Conservation (phyloP, 2,888 invertebrate species). For the Amphipoea oculea region DNA sequence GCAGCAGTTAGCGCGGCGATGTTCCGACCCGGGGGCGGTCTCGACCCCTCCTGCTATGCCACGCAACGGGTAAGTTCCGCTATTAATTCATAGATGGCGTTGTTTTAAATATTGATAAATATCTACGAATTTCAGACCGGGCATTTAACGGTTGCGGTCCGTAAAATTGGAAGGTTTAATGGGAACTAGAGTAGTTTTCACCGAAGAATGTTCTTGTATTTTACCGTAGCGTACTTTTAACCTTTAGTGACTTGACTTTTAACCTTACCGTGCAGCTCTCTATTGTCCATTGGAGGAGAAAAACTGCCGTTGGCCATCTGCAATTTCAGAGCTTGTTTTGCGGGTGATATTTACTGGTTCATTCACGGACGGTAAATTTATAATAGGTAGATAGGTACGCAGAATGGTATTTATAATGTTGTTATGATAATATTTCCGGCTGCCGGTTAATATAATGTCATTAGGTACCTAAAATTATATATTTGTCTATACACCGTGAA, state of each 20-base stretch:
- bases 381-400: background rate
- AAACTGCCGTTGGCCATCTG: conserved; percentile 6
- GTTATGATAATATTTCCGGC: conserved; percentile 29
- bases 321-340: conserved; percentile 7
- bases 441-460: conserved; percentile 1
- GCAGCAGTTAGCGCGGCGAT: conserved; percentile 93
- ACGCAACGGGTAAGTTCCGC: conserved; percentile 90
- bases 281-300: conserved; percentile 2
- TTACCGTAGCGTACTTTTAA: background rate
- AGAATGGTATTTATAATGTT: background rate
- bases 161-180: background rate
- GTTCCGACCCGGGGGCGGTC: conserved; percentile 92
- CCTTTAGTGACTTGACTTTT: conserved; percentile 5
- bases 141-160: background rate
- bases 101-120: conserved; percentile 42
- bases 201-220: background rate
- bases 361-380: background rate
- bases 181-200: background rate
- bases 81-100: conserved; percentile 77
- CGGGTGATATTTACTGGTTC: background rate
- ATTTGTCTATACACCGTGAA: background rate
- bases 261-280: background rate
- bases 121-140: rapidly evolving
- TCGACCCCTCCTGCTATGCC: conserved; percentile 92
- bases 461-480: conserved; percentile 14